Base-by-base conservation (phyloP, 2,113 vertebrate species). In the Entelurus aequoreus region DNA sequence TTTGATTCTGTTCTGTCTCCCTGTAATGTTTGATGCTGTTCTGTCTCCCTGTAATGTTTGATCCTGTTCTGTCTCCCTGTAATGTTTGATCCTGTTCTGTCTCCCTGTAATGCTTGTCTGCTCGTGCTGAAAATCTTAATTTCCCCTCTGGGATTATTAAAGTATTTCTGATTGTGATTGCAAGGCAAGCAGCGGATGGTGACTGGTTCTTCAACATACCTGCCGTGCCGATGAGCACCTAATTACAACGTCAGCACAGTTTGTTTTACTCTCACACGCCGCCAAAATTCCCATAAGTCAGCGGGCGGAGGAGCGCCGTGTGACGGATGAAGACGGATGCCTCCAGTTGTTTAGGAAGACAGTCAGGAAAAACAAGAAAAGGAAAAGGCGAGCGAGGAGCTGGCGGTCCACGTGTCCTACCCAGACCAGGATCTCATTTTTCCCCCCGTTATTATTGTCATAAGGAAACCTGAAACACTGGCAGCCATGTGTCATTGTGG, bases 401-500 rank as follows among this genome's bases (percentile, higher is more conserved):
- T 67, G 65, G 12, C 44, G 54, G 53, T 85, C 62, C 62, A 50
- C 42, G 8, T 78, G 77, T 83, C 78, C 70, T 51, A 46, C 63
- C 7, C 55, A 65, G 67, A 68, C 58, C 74, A 60, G 42, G 73
- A 61, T 69, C 47, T 49, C 60, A 44, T 57, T 80, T 81, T 82
- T 73, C 80, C 76, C 64, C 82, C 66, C 6, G 21, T 80, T 84
- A 74, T 80, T 78, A 75, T 82, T 78, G 79, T 78, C 82, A 72
- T 74, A 77, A 71, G 64, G 76, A 84, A 76, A 70, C 60, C 72
- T 78, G 44, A 70, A 67, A 69, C 6, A 62, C 65, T 71, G 44
- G n/a, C 61, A 80, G 74, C 60, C 77, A 83, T 73, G 78, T 66
- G 68, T 59, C 77, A 75, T 62, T 78, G 81, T 68, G 78, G 79